A percentile compares a stretch with the other conserved stretches of the same genome.
Evolutionary conservation across 2,113 vertebrate species (phyloP).

Genomic region (Caracal caracal): DNA sequence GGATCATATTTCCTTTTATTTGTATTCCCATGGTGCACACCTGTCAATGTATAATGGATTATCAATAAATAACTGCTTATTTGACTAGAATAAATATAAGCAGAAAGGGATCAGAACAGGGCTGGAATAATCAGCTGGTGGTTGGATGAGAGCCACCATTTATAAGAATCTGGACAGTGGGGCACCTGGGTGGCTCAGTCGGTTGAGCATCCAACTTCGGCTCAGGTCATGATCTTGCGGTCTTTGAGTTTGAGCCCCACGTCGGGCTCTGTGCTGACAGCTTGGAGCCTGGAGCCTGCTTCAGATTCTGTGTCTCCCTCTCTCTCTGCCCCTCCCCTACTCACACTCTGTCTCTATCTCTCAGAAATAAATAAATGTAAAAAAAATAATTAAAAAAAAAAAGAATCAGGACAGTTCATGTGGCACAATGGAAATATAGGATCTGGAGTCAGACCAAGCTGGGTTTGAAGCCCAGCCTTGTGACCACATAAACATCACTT

Average conservation of each 20-base stretch:
- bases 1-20: background rate
- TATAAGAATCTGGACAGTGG: background rate
- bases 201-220: no score
- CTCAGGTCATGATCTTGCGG: no score
- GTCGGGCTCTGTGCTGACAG: no score
- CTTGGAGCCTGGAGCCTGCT: no score
- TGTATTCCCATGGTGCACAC: background rate
- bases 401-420: background rate
- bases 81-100: background rate
- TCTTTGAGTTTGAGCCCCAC: no score
- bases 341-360: no score
- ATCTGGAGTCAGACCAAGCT: background rate
- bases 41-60: background rate
- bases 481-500: background rate
- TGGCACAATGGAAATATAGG: background rate
- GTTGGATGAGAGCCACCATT: background rate
- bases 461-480: background rate
- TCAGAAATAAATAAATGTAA: no score
- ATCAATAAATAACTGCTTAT: conserved; percentile 23
- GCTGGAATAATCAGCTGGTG: background rate
- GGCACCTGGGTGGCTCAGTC: no score
- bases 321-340: no score
- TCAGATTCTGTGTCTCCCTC: no score
- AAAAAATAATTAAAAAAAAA: no score
- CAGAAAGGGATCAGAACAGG: background rate